Evolutionary conservation across 2,888 invertebrate genomes (phyloP), one percentile per base, ranked within the genome.

Genomic region (Autographa pulchrina): DNA sequence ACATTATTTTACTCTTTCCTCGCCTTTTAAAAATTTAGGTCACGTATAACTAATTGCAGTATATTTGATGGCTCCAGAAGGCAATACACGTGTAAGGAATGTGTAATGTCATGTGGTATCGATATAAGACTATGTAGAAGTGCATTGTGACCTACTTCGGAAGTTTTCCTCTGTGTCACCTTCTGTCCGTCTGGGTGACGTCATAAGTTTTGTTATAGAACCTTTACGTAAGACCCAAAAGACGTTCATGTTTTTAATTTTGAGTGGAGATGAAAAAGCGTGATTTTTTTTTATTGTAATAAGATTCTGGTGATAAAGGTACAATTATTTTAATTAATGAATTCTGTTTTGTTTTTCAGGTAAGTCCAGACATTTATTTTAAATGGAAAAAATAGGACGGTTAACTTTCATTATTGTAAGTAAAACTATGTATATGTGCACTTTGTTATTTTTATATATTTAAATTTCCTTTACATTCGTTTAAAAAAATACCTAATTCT

Each of bases 271-370:
- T 43, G 43, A 16, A 43, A 43, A 43, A 16, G 14, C 0, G 43
- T 16, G 14, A 11, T 38, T 11, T 38, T 38, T 0, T 11, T 8
- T 11, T 8, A 38, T 38, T 38, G 9, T 38, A 38, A 38, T 38
- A 11, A 38, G 11, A 38, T 38, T 38, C 11, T 38, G 9, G 5
- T 35, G 8, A 11, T 38, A 38, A 35, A 4, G 5, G 14, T 43
- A 16, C 6, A 48, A 5, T 6, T 48, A 7, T 48, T 48, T 48
- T 48, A 0, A 7, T 16, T 48, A n/a, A 13, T 56, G 9, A 20
- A 25, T 25, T 25, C 4, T 56, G 2, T 35, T 64, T 82, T 31
- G 66, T 31, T 74, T 83, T 84, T 62, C 78, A 82, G 83, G 83
- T 84, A 85, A 83, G 86, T 85, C 62, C 32, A 4, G 16, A 16